Base-by-base conservation (phyloP, 2,888 invertebrate species). In the Drosophila cognata region DNA sequence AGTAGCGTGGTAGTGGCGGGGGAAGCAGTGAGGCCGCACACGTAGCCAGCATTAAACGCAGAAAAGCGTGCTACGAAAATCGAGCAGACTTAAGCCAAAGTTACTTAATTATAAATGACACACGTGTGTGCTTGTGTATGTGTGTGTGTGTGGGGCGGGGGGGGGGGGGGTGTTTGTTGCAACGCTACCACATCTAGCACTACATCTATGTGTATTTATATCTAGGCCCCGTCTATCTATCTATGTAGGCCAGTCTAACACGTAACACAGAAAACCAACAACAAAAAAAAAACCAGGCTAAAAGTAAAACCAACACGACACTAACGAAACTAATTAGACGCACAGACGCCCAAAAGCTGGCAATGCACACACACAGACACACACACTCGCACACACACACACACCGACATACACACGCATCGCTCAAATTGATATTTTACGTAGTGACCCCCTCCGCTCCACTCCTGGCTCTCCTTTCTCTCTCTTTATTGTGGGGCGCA, bases 101-200 rank as follows among this genome's bases (percentile, higher is more conserved):
- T 80, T 82, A 84, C 89, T 91, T 83, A 91, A 90, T 90, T 91
- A 90, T 91, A 90, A 88, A 90, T 90, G 91, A 90, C 90, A 90
- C 89, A 89, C 82, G 89, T 83, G 71, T 72, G 59, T 62, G 56
- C 50, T 52, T 25, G 53, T 60, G 61, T 51, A 21, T 36, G n/a
- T 28, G 5, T 36, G 35, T 36, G 25, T 53, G 1, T 38, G 28
- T 28, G 28, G 55, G 29, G 52, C 57, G 28, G 4, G 28, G 10
- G 0, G 33, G 55, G 29, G 52, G 60, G 28, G 28, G 28, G 33
- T 0, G 33, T 11, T 33, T 33, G 65, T 59, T 67, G 67, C 74
- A 78, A 58, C 79, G n/a, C n/a, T 46, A 48, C 60, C 61, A 70
- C 66, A 80, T 43, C 62, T 25, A 25, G 13, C 31, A 36, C 25